Evolutionary conservation across 2,113 vertebrate species (phyloP).

Genomic region (Sylvia atricapilla): DNA sequence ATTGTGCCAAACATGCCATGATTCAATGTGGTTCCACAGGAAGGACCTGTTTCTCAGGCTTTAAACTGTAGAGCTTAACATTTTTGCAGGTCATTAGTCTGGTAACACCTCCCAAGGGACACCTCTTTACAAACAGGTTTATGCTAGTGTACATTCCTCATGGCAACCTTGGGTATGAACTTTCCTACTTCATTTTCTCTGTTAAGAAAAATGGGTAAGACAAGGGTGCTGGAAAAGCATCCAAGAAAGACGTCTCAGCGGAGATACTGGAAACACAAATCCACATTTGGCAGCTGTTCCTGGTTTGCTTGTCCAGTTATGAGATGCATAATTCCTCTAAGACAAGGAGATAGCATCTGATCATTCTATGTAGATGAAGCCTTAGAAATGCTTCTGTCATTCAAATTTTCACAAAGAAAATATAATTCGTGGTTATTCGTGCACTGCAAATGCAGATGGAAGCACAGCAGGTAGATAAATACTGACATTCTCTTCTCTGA

Average conservation of each 20-base stretch:
- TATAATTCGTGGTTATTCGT: conserved; percentile 72
- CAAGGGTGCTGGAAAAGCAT: conserved; percentile 6
- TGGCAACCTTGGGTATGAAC: neutral
- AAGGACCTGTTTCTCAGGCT: neutral
- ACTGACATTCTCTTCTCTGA: conserved; percentile 74
- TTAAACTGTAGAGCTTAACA: neutral
- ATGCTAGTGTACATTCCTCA: neutral
- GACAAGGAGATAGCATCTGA: conserved; percentile 64
- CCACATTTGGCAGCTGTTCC: conserved; percentile 65
- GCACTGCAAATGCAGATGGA: conserved; percentile 76
- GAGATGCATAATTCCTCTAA: conserved; percentile 54
- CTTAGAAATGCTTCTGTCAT: conserved; percentile 72
- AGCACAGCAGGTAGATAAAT: conserved; percentile 83
- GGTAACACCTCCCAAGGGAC: neutral
- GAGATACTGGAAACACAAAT: conserved; percentile 23
- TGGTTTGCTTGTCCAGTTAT: conserved; percentile 60
- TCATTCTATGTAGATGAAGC: conserved; percentile 48
- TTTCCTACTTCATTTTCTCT: neutral
- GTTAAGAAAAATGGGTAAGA: conserved; percentile 22
- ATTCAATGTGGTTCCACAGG: neutral
- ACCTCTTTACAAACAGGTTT: neutral
- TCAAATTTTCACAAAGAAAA: conserved; percentile 77
- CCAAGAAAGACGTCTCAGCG: neutral
- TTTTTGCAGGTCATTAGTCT: neutral
- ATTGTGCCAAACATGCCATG: neutral